phyloP scores from a whole-genome alignment of 1,140 invertebrate genomes.

The Wasmannia auropunctata region DNA sequence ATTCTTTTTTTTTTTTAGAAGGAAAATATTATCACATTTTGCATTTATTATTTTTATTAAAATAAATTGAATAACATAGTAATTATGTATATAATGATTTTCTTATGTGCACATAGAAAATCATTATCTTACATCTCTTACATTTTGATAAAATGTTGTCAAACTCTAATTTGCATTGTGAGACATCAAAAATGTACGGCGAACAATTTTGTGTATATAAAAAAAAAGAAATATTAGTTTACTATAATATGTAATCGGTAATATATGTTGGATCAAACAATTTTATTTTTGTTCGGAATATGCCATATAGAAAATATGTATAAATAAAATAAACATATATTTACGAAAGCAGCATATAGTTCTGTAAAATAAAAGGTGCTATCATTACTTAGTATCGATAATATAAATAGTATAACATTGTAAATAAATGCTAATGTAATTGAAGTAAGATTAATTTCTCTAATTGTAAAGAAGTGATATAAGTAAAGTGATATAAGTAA shows the following conservation, averaged over 20 bases:
- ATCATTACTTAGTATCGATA: background rate
- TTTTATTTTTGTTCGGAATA: constrained; percentile 6
- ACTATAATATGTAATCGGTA: constrained; percentile 1
- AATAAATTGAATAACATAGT: background rate
- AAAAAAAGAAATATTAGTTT: background rate
- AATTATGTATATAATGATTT: background rate
- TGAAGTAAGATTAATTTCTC: background rate
- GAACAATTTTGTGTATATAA: constrained; percentile 3
- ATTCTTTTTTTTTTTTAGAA: constrained; percentile 12
- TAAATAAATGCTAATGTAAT: background rate
- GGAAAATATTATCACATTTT: background rate
- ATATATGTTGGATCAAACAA: background rate
- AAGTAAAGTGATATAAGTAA: background rate
- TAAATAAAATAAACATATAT: background rate
- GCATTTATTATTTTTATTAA: too few relatives aligned
- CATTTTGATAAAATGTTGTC: constrained; percentile 4
- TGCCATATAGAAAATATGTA: background rate
- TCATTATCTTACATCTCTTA: too few relatives aligned
- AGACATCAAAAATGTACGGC: background rate
- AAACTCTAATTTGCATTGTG: background rate
- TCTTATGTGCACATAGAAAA: background rate
- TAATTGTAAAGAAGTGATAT: background rate
- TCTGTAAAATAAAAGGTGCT: constrained; percentile 2
- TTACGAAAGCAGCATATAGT: background rate
- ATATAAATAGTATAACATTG: background rate